Conservation (phyloP, 2,888 invertebrate genomes). For the Drosophila tanythrix region DNA sequence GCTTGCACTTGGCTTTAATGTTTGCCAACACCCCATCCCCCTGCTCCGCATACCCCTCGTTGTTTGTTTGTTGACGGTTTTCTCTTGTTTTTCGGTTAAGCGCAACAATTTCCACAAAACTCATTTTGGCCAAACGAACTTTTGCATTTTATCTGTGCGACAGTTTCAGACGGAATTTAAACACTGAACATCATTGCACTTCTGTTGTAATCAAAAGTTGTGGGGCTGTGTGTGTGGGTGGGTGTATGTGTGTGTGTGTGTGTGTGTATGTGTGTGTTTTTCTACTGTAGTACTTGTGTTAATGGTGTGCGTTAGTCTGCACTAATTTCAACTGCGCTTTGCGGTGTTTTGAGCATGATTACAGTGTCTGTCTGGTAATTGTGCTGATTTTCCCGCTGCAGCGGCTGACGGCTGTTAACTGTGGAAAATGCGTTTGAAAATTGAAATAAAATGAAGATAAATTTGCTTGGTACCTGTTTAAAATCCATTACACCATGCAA, state of each 20-base stretch:
- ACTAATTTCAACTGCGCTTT: conserved; percentile 60
- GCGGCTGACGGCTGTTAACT: conserved; percentile 28
- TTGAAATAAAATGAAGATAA: conserved; percentile 59
- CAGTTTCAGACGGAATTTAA: conserved; percentile 22
- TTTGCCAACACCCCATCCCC: background rate
- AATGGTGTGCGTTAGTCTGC: conserved; percentile 43
- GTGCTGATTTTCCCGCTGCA: conserved; percentile 43
- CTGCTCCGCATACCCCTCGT: background rate
- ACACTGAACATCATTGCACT: conserved; percentile 51
- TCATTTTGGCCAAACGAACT: conserved; percentile 29
- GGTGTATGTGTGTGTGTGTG: background rate
- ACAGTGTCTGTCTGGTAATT: conserved; percentile 54
- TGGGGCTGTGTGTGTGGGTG: conserved; percentile 5
- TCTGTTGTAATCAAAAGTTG: conserved; percentile 47
- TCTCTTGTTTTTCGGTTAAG: conserved; percentile 28
- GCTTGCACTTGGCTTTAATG: conserved; percentile 73
- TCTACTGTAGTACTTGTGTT: conserved; percentile 25
- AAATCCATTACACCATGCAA: conserved; percentile 33
- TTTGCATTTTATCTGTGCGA: conserved; percentile 37
- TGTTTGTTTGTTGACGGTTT: conserved; percentile 6
- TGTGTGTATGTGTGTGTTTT: conserved; percentile 5
- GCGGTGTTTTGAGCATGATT: conserved; percentile 69
- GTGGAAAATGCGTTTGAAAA: conserved; percentile 33
- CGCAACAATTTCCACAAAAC: conserved; percentile 45
- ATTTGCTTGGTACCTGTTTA: conserved; percentile 29